Base-by-base conservation (phyloP, 2,888 invertebrate genomes). In the Alsophila aescularia region DNA sequence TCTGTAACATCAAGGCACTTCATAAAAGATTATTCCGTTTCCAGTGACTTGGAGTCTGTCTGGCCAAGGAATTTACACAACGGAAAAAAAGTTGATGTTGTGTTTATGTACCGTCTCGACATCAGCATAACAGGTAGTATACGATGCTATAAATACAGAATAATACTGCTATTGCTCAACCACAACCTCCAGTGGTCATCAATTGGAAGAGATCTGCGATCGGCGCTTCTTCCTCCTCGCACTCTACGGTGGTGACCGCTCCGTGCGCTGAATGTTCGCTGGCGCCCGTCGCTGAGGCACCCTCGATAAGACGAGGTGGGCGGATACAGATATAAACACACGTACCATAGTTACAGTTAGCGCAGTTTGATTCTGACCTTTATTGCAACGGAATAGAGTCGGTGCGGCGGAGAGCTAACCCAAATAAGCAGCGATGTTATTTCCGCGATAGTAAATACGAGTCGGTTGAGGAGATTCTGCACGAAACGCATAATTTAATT, bases 241-340 rank as follows among this genome's bases (percentile, higher is more conserved):
- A 18, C 50, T 18, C 43, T 0, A 37, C 41, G n/a, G 32, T 15
- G 8, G 27, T 18, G 16, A 10, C 10, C 24, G 52, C 14, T n/a
- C n/a, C n/a, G n/a, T n/a, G n/a, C n/a, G n/a, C n/a, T n/a, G n/a
- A n/a, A 14, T 36, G 47, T 36, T 53, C 41, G 24, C 52, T 36
- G 52, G 12, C 58, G 48, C 18, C n/a, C 34, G 43, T 31, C 54
- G 52, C 52, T 61, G 64, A 64, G 54, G 59, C 50, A 52, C 57
- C 48, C 29, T 32, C 47, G 52, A 56, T 58, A 51, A 52, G 43
- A 50, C 29, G 31, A 48, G 50, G 63, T 61, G 60, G 60, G 60
- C 35, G 60, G 55, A 60, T 45, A 31, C 35, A 29, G 35, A 45
- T 27, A 35, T 18, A 45, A 36, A 29, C 31, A 35, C 43, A 48